Base-by-base conservation (phyloP, 35 echinoderm and acorn worm genomes). In the Patiria miniata region DNA sequence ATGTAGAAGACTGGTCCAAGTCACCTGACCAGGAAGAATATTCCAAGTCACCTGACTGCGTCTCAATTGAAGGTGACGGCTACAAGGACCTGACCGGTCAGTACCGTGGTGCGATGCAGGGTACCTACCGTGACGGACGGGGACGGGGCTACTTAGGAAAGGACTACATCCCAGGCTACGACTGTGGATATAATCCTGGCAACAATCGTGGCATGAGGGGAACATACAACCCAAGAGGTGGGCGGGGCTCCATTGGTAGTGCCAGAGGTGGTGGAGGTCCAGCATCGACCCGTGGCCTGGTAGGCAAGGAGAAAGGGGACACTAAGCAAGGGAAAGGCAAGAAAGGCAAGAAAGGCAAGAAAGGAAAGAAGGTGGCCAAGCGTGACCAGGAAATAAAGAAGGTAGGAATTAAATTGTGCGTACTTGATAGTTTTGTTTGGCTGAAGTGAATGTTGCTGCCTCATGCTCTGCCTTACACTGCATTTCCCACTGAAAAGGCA, bases 351-450 rank as follows among this genome's bases (percentile, higher is more conserved):
- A n/a, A n/a, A n/a, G n/a, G n/a, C n/a, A n/a, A 69, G 61, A 69
- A 69, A 9, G 61, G 28, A 12, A 69, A 30, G 61, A 69, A 69
- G 61, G 28, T 22, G 29, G 19, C 1, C 18, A 69, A 69, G 28
- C 19, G 18, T 32, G 61, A 69, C 29, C 19, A 69, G 61, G 61
- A 29, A 69, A 69, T 22, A 69, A 69, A 69, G 61, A 69, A 69
- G 61, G 61, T 69, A n/a, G 10, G 61, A 29, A n/a, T n/a, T n/a
- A n/a, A n/a, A 58, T 23, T 19, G 0, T n/a, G n/a, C n/a, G n/a
- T n/a, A n/a, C n/a, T n/a, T n/a, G n/a, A n/a, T n/a, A n/a, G 10
- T n/a, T n/a, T n/a, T n/a, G n/a, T 19, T 23, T 19, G 0, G 1
- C 26, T 8, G 17, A 2, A 18, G 52, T n/a, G n/a, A n/a, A n/a